A percentile compares a stretch with the other conserved stretches of the same genome.
These are phyloP conservation scores for Prionailurus bengalensis DNA, from an alignment of 2,113 vertebrate species.

Conservation along the genomic window DNA sequence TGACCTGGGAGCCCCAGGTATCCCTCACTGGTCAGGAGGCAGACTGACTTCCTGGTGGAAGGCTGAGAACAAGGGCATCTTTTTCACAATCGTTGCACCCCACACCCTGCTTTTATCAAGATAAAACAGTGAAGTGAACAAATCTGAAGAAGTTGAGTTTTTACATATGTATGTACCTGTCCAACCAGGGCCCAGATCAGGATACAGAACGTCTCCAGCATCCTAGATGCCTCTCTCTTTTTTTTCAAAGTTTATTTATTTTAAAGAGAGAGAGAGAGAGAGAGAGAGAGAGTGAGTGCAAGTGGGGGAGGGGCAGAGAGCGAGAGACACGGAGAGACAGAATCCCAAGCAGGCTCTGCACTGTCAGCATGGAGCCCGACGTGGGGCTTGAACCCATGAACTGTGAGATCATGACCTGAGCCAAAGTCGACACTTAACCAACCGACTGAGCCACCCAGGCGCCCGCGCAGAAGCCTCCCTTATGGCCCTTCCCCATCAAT, in stretches of 20 bases:
- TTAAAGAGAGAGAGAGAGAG: too few species aligned
- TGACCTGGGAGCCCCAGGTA: background rate
- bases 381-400: too few species aligned
- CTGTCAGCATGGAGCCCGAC: too few species aligned
- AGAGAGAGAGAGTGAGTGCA: too few species aligned
- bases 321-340: too few species aligned
- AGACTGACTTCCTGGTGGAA: background rate
- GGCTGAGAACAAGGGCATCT: background rate
- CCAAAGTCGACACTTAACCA: too few species aligned
- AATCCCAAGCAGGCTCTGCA: too few species aligned
- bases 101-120: background rate
- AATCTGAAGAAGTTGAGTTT: background rate
- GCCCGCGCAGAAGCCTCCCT: background rate
- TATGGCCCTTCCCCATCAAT: background rate
- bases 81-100: background rate
- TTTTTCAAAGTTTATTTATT: too few species aligned
- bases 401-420: too few species aligned
- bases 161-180: background rate
- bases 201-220: background rate
- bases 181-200: background rate
- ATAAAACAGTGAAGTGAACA: background rate
- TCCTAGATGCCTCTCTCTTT: background rate
- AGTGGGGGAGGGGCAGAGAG: too few species aligned
- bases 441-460: too few species aligned
- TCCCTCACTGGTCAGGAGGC: background rate